Evolutionary conservation across 2,888 invertebrate genomes (phyloP).

Genomic region (Leucozona laternaria): DNA sequence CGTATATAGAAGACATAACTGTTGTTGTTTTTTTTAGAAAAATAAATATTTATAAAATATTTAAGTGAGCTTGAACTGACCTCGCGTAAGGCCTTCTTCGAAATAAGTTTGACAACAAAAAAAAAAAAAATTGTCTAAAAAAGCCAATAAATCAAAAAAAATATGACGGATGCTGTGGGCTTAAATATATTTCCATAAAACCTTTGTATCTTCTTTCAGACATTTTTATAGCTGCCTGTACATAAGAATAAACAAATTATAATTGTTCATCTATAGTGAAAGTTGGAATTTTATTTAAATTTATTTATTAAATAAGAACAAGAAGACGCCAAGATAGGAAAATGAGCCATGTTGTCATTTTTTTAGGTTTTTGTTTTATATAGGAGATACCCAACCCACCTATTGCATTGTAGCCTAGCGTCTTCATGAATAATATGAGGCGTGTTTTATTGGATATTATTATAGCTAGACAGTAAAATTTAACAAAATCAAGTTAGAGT

Average conservation of each 20-base stretch:
- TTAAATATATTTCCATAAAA: not conserved
- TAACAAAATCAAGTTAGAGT: too few relatives aligned
- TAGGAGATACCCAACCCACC: too few relatives aligned
- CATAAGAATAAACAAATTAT: not conserved
- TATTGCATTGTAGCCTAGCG: too few relatives aligned
- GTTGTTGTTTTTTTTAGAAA: not conserved
- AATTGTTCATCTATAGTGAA: not conserved
- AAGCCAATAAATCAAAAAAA: constrained; percentile 14
- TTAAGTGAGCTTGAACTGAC: constrained; percentile 17
- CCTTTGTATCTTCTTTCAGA: not conserved
- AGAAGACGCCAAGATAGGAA: too few relatives aligned
- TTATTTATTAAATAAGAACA: not conserved
- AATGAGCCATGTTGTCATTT: too few relatives aligned
- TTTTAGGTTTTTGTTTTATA: too few relatives aligned
- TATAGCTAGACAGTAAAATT: too few relatives aligned
- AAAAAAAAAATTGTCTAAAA: not conserved
- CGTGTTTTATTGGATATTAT: too few relatives aligned
- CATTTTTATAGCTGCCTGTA: not conserved
- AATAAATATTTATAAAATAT: not conserved
- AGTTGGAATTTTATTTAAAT: not conserved
- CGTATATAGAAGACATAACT: not conserved
- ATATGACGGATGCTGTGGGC: not conserved
- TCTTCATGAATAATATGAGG: too few relatives aligned
- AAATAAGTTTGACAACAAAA: not conserved
- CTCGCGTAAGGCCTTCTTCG: constrained; percentile 12